phyloP scores from a whole-genome alignment of 2,797 vertebrate genomes.

The Amblyraja radiata region DNA sequence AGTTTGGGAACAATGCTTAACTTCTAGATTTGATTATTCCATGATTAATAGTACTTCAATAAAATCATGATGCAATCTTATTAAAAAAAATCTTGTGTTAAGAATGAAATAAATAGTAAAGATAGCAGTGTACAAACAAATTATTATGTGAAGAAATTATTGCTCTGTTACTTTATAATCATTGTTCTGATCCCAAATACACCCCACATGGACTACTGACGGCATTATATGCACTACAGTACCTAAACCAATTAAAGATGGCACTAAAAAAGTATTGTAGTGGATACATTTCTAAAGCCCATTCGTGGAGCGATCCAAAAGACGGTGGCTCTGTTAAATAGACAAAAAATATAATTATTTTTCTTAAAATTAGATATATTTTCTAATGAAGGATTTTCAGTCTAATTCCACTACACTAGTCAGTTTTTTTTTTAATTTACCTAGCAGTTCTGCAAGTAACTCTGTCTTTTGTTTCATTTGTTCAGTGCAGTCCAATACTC shows the following conservation, averaged over 20 bases:
- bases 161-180: not conserved
- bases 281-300: slow-evolving; percentile 64
- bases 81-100: not conserved
- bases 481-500: slow-evolving; percentile 49
- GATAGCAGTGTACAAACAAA: not conserved
- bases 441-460: slow-evolving; percentile 49
- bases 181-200: not conserved
- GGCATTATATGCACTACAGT: not conserved
- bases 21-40: not conserved
- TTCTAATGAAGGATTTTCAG: not conserved
- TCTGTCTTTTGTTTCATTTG: slow-evolving; percentile 53
- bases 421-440: slow-evolving; percentile 44
- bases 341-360: slow-evolving; percentile 44
- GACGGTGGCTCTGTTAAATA: slow-evolving; percentile 55
- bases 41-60: not conserved
- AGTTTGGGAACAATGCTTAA: not conserved
- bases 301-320: slow-evolving; percentile 57
- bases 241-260: not conserved
- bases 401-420: not conserved
- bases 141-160: not conserved
- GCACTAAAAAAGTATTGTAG: slow-evolving; percentile 35
- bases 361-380: not conserved
- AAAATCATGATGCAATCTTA: not conserved
- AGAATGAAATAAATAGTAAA: not conserved
- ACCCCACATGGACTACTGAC: not conserved